Percentiles rank a stretch among this genome's conserved stretches.
Evolutionary conservation across 2,888 invertebrate species (phyloP).

Genomic region (Chydorus sphaericus): DNA sequence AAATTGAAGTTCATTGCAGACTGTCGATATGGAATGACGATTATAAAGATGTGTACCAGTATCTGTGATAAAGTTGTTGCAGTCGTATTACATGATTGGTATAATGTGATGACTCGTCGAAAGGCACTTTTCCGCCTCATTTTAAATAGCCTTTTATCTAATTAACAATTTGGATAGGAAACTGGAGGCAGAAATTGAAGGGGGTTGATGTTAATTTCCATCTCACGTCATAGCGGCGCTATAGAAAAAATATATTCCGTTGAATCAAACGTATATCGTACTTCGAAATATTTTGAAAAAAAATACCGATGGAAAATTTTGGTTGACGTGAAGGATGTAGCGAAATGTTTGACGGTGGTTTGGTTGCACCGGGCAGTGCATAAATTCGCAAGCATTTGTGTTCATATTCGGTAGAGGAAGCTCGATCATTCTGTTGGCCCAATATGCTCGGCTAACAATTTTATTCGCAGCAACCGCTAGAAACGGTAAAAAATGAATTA

Average conservation of each 20-base stretch:
- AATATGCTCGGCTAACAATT: constrained; percentile 10
- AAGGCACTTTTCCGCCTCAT: too few relatives aligned
- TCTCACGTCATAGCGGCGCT: constrained; percentile 14
- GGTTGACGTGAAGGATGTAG: constrained; percentile 11
- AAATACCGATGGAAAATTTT: constrained; percentile 12
- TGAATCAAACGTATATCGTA: neutral
- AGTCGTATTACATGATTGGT: too few relatives aligned
- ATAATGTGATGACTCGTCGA: too few relatives aligned
- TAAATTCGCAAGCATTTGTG: constrained; percentile 9
- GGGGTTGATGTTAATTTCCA: constrained; percentile 16
- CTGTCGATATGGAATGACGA: too few relatives aligned
- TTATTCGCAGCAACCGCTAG: neutral
- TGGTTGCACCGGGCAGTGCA: constrained; percentile 9
- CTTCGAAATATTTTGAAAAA: neutral
- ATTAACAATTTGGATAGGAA: constrained; percentile 14
- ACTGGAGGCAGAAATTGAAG: constrained; percentile 28
- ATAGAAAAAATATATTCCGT: neutral
- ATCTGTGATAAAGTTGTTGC: too few relatives aligned
- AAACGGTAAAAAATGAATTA: neutral
- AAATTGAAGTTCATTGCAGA: too few relatives aligned
- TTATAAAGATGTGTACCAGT: too few relatives aligned
- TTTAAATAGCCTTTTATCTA: too few relatives aligned
- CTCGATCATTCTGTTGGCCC: constrained; percentile 14
- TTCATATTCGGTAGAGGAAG: constrained; percentile 15
- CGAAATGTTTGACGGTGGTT: constrained; percentile 1